These are phyloP conservation scores for Papilio polytes DNA, from an alignment of 1,140 invertebrate species.

Conservation along the genomic window DNA sequence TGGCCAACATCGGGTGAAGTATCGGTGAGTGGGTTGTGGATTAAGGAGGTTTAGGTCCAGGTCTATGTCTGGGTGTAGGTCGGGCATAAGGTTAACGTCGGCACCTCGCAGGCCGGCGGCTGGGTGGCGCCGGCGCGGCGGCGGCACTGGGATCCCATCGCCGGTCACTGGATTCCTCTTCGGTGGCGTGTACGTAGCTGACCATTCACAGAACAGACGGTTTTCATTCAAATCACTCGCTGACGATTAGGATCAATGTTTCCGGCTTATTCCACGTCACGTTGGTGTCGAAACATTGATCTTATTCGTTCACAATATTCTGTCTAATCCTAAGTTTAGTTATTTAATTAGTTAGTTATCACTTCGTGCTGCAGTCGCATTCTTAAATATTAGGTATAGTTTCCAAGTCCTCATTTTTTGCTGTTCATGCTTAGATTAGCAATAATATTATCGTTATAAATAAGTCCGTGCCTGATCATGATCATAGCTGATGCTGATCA, in stretches of 20 bases:
- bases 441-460: background rate
- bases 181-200: slow-evolving; percentile 77
- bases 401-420: slow-evolving; percentile 37
- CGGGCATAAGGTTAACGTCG: slow-evolving; percentile 49
- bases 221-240: slow-evolving; percentile 68
- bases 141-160: slow-evolving; percentile 75
- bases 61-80: slow-evolving; percentile 51
- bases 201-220: slow-evolving; percentile 78
- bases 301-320: slow-evolving; percentile 29
- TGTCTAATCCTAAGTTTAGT: slow-evolving; percentile 24
- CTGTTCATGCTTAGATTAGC: slow-evolving; percentile 35
- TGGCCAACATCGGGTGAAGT: slow-evolving; percentile 68
- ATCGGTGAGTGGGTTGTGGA: slow-evolving; percentile 72
- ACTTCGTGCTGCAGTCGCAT: slow-evolving; percentile 40
- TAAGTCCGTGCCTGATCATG: slow-evolving; percentile 21
- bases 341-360: slow-evolving; percentile 39
- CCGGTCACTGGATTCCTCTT: slow-evolving; percentile 83
- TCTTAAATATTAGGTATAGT: slow-evolving; percentile 41
- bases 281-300: slow-evolving; percentile 22
- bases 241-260: slow-evolving; percentile 41
- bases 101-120: slow-evolving; percentile 81
- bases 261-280: background rate
- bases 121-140: slow-evolving; percentile 71
- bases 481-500: slow-evolving; percentile 30
- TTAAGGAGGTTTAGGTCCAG: slow-evolving; percentile 55